These are phyloP conservation scores for Halcyon chelicuti DNA, from an alignment of 2,797 vertebrate species.

Conservation along the genomic window DNA sequence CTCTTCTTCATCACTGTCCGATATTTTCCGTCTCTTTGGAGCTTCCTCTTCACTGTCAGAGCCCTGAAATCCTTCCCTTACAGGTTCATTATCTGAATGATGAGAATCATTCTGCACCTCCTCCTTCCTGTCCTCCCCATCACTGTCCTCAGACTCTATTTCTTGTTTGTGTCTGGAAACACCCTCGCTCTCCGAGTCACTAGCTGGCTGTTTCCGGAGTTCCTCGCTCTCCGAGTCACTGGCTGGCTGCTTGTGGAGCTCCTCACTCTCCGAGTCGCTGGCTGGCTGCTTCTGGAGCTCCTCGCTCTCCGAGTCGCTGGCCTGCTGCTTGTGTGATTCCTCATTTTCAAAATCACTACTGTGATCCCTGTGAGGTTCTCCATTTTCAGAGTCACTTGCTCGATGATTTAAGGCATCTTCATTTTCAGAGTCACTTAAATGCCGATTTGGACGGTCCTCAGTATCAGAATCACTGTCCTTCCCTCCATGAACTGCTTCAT, in stretches of 20 bases:
- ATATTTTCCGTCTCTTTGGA: conserved; percentile 71
- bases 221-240: conserved; percentile 75
- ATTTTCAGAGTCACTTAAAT: conserved; percentile 80
- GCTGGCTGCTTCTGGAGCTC: conserved; percentile 69
- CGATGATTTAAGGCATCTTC: conserved; percentile 78
- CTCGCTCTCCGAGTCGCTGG: conserved; percentile 79
- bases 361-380: conserved; percentile 73
- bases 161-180: conserved; percentile 71
- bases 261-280: conserved; percentile 74
- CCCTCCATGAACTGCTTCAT: conserved; percentile 62
- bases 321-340: conserved; percentile 64
- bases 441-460: conserved; percentile 64
- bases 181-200: conserved; percentile 74
- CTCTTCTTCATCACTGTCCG: conserved; percentile 86
- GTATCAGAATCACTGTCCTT: conserved; percentile 86
- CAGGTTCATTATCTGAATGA: conserved; percentile 83
- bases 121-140: conserved; percentile 70
- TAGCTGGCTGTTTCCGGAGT: conserved; percentile 66
- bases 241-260: conserved; percentile 65
- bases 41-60: conserved; percentile 83
- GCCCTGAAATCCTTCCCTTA: conserved; percentile 71
- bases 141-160: conserved; percentile 82
- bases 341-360: conserved; percentile 81
- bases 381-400: conserved; percentile 85
- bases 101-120: conserved; percentile 81